phyloP scores from a whole-genome alignment of 2,797 vertebrate genomes.

The Kryptolebias ocellatus region DNA sequence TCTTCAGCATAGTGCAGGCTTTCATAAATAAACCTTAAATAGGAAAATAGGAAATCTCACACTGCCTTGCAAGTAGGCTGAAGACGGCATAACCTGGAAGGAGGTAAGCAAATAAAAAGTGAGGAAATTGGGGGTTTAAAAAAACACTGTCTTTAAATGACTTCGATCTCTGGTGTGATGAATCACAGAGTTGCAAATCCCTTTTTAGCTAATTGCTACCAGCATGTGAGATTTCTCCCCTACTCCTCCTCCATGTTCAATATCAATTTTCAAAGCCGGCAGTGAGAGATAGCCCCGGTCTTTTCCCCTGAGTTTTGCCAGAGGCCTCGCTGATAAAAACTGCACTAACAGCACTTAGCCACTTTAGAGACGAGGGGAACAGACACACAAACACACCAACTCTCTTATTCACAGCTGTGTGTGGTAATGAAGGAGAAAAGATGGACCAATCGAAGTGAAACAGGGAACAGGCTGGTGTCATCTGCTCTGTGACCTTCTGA shows the following conservation, averaged over 20 bases:
- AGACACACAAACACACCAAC: constrained; percentile 58
- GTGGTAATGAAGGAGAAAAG: constrained; percentile 85
- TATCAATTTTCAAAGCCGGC: constrained; percentile 98
- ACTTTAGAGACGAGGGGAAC: constrained; percentile 80
- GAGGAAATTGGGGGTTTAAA: constrained; percentile 62
- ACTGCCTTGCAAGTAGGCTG: constrained; percentile 81
- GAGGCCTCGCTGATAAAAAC: constrained; percentile 90
- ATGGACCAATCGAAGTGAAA: constrained; percentile 82
- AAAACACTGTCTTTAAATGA: constrained; percentile 88
- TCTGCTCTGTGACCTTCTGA: constrained; percentile 84
- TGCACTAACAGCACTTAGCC: constrained; percentile 93
- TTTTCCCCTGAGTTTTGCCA: constrained; percentile 88
- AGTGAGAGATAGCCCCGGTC: constrained; percentile 88
- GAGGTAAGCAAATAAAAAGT: constrained; percentile 69
- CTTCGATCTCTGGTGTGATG: constrained; percentile 94
- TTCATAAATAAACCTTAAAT: constrained; percentile 83
- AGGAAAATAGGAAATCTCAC: constrained; percentile 87
- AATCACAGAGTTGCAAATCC: constrained; percentile 96
- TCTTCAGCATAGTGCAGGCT: constrained; percentile 71
- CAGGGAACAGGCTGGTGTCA: constrained; percentile 78
- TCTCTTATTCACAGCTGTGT: constrained; percentile 88
- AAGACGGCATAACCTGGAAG: constrained; percentile 79
- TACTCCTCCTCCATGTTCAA: constrained; percentile 90
- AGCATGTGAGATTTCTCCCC: constrained; percentile 91
- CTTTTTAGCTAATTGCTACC: constrained; percentile 99